Conservation (phyloP, 2,797 vertebrate species). For the Bradypus variegatus region DNA sequence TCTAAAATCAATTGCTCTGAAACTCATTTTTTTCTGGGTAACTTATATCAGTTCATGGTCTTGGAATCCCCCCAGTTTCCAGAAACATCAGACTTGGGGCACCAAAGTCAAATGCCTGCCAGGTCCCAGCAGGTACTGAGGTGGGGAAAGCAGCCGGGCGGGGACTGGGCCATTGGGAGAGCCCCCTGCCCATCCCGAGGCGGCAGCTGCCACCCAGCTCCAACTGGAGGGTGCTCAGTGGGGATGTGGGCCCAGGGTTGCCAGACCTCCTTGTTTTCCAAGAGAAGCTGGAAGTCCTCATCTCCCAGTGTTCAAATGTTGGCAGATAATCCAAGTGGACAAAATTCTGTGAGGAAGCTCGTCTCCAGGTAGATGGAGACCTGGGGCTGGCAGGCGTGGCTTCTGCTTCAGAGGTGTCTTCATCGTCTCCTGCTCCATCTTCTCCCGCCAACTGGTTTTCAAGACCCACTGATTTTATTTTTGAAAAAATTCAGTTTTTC, state of each 20-base stretch:
- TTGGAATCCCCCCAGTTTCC: neutral
- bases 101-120: neutral
- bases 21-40: neutral
- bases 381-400: neutral
- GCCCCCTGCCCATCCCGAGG: neutral
- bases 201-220: neutral
- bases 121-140: too few species aligned
- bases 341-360: neutral
- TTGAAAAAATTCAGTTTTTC: neutral
- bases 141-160: neutral
- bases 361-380: neutral
- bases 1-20: neutral
- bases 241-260: neutral
- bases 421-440: too few species aligned
- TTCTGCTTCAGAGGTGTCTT: neutral
- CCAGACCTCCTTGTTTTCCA: neutral
- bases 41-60: neutral
- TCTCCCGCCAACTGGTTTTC: neutral
- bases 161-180: rapidly evolving
- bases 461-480: neutral
- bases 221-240: neutral
- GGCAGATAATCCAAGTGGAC: neutral
- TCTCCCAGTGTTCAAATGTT: neutral
- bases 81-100: neutral
- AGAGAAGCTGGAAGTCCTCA: neutral